A percentile compares a stretch with the other conserved stretches of the same genome.
Conservation (phyloP, 2,797 vertebrate species). For the Hoplostethus mediterraneus region DNA sequence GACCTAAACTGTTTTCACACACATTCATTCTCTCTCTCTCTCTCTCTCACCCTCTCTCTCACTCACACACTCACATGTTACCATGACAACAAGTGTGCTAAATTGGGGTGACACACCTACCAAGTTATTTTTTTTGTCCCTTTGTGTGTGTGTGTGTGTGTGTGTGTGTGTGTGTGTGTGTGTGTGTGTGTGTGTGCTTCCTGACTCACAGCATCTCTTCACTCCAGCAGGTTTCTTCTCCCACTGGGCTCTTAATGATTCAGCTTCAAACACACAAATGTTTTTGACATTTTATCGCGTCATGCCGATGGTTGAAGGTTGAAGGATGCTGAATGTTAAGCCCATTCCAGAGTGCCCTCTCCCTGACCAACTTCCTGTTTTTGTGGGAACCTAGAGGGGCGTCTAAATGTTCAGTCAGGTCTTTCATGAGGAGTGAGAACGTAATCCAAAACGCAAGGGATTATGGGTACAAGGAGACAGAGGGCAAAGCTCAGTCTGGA, state of each 20-base stretch:
- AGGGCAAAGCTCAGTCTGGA: too few relatives aligned
- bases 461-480: too few relatives aligned
- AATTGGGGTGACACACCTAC: conserved; percentile 20
- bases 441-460: too few relatives aligned
- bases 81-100: conserved; percentile 46
- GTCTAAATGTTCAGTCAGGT: too few relatives aligned
- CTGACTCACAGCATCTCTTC: background rate
- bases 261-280: background rate
- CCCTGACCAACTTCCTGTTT: too few relatives aligned
- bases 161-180: background rate
- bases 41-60: background rate
- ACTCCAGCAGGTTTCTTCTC: conserved; percentile 10
- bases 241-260: conserved; percentile 42
- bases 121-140: conserved; percentile 18
- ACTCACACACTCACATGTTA: conserved; percentile 7
- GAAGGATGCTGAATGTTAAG: too few relatives aligned
- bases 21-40: background rate
- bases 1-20: too few relatives aligned
- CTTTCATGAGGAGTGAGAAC: too few relatives aligned
- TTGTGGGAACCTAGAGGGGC: too few relatives aligned
- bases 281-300: too few relatives aligned
- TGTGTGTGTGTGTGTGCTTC: background rate
- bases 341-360: too few relatives aligned
- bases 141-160: conserved; percentile 3
- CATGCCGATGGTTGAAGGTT: too few relatives aligned